Evolutionary conservation across 2,888 invertebrate species (phyloP), one percentile per base, ranked within the genome.

Genomic region (Hyposoter didymator): DNA sequence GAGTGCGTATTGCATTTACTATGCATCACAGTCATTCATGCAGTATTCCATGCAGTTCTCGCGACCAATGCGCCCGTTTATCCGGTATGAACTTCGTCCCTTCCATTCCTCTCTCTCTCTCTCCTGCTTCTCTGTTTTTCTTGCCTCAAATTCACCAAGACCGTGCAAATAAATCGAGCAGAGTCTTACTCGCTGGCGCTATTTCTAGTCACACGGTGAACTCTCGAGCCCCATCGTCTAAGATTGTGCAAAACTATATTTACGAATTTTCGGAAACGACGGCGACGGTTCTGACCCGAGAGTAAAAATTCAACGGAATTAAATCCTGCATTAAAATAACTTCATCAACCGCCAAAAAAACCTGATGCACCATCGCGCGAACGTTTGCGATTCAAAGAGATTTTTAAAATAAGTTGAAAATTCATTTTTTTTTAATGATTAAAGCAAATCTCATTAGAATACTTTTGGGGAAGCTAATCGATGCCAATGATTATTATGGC

Each of bases 161-260:
- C 32, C 70, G 32, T 59, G 70, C 72, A 17, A 62, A 64, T 72
- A 72, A 83, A 73, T 78, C 78, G 78, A 67, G 78, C 78, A 76
- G 47, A 59, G 64, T 39, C 64, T 78, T 14, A 35, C 28, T n/a
- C 47, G 32, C 70, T 62, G 32, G 64, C 78, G 70, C 78, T 85
- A 82, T 85, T 82, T 83, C 78, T 83, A 78, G 83, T 78, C 78
- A 45, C 45, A 59, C 47, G 67, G 14, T 59, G 59, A 81, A 59
- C 67, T 67, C 67, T 39, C 72, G 45, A 32, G 64, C 32, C 72
- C 39, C 55, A 22, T 22, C 78, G 55, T 12, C 55, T 45, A 72
- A 45, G 49, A 78, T 35, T 47, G n/a, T 43, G 43, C 22, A 8
- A 64, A 43, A 67, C 45, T 75, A 75, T 78, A 83, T 52, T 83